A percentile compares a stretch with the other conserved stretches of the same genome.
Conservation (phyloP, 2,888 invertebrate species). For the Apeira syringaria region DNA sequence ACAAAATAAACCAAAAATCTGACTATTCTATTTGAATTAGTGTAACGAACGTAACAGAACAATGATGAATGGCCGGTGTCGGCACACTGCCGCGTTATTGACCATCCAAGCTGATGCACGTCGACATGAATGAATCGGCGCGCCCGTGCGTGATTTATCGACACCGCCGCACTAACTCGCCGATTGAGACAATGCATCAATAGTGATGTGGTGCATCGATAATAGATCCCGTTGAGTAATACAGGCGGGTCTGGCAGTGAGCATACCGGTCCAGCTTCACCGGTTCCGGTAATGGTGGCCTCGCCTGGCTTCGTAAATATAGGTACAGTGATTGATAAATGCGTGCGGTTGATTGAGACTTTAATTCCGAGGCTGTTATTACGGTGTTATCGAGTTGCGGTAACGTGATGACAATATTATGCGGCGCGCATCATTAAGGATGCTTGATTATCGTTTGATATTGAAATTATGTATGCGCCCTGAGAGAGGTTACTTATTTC, state of each 20-base stretch:
- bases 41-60: slow-evolving; percentile 31
- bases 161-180: slow-evolving; percentile 30
- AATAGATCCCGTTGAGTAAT: slow-evolving; percentile 61
- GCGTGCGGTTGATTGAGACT: slow-evolving; percentile 62
- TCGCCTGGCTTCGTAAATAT: slow-evolving; percentile 44
- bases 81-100: slow-evolving; percentile 28
- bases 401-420: slow-evolving; percentile 55
- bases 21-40: slow-evolving; percentile 24
- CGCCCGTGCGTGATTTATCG: slow-evolving; percentile 38
- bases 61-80: slow-evolving; percentile 37
- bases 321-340: slow-evolving; percentile 60
- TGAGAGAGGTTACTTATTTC: slow-evolving; percentile 29
- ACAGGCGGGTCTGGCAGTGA: slow-evolving; percentile 40
- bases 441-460: slow-evolving; percentile 40
- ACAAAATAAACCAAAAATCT: slow-evolving; percentile 20
- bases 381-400: slow-evolving; percentile 53
- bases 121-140: slow-evolving; percentile 46
- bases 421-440: slow-evolving; percentile 39
- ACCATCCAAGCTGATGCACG: slow-evolving; percentile 27
- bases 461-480: slow-evolving; percentile 33
- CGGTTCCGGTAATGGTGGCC: slow-evolving; percentile 34
- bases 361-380: slow-evolving; percentile 53
- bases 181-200: slow-evolving; percentile 60
- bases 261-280: slow-evolving; percentile 38
- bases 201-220: slow-evolving; percentile 61